Base-by-base conservation (phyloP, 2,113 vertebrate genomes). In the Rissa tridactyla region DNA sequence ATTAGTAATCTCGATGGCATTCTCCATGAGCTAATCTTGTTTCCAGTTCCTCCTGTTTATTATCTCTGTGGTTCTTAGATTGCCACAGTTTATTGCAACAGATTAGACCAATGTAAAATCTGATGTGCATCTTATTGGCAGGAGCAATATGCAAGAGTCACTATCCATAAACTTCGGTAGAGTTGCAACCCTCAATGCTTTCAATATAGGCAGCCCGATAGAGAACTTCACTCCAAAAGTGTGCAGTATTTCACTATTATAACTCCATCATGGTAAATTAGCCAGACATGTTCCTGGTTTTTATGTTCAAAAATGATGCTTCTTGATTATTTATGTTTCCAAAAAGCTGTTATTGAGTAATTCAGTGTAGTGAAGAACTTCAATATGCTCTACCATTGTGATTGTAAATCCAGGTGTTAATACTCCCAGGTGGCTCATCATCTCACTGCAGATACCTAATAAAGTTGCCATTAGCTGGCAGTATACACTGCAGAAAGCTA, bases 221-320 rank as follows among this genome's bases (percentile, higher is more conserved):
- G 82, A 96, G 91, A 97, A 96, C 77, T 97, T 98, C 97, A 91
- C 92, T 92, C 69, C 70, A 86, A 90, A 95, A 95, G 51, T 93
- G 75, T 93, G 97, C 95, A 96, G 96, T 98, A 98, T 98, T 98
- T 98, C 98, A 98, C 97, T 96, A 96, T 98, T 98, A 98, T 95
- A 98, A 97, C 98, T 98, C 98, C 97, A 98, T 98, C 98, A 98
- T 97, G 97, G 98, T 98, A 97, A 98, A 98, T 98, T 98, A 98
- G 97, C 90, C 96, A 97, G 98, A 98, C 95, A 97, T 96, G 97
- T 98, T 97, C 95, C 96, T 96, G 96, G 97, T 96, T 98, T 98
- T 98, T 98, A 98, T 97, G 95, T 97, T 98, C 95, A 98, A 97
- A 98, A 98, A 98, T 97, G 96, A 98, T 97, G 94, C 95, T 98